phyloP scores from a whole-genome alignment of 1,140 invertebrate species.

The Microplitis mediator region DNA sequence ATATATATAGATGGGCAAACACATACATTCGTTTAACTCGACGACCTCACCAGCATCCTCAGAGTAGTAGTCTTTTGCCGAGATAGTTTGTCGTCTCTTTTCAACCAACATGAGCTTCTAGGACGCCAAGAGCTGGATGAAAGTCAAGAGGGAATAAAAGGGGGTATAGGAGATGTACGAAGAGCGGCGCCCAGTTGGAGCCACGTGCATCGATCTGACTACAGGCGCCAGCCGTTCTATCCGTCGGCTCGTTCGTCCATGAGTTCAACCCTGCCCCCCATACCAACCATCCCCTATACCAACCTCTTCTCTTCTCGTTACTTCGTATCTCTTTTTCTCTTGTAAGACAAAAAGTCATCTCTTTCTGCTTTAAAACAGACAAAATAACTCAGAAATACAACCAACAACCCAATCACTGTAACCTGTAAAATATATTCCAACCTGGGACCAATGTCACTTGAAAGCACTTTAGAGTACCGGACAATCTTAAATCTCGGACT shows the following conservation, averaged over 20 bases:
- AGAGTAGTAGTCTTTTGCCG: slow-evolving; percentile 7
- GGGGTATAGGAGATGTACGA: slow-evolving; percentile 55
- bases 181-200: slow-evolving; percentile 63
- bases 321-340: slow-evolving; percentile 7
- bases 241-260: slow-evolving; percentile 63
- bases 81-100: slow-evolving; percentile 11
- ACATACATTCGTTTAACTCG: slow-evolving; percentile 1
- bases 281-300: neutral
- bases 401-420: neutral
- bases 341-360: neutral
- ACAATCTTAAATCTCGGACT: no score
- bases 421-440: slow-evolving; percentile 1
- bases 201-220: slow-evolving; percentile 64
- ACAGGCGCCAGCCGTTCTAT: slow-evolving; percentile 63
- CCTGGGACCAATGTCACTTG: neutral
- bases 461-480: no score
- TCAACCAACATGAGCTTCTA: neutral
- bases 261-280: slow-evolving; percentile 61
- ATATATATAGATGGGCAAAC: no score
- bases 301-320: slow-evolving; percentile 17
- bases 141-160: slow-evolving; percentile 30
- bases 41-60: neutral
- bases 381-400: neutral
- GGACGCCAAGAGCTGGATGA: slow-evolving; percentile 22
- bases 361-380: neutral